Base-by-base conservation (phyloP, 2,113 vertebrate genomes). In the Myiopsitta monachus region DNA sequence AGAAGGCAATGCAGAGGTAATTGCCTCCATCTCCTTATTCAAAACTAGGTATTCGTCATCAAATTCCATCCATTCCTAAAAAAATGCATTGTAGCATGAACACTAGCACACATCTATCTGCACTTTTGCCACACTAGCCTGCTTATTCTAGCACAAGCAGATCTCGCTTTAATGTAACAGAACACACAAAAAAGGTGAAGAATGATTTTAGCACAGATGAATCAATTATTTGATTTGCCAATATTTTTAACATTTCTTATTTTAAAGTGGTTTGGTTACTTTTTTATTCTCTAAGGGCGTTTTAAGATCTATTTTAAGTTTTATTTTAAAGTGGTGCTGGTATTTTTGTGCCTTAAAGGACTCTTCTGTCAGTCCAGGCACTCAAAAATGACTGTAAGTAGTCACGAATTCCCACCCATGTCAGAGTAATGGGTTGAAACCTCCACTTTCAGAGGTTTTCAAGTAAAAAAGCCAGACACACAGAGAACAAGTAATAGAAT, bases 51-150 rank as follows among this genome's bases (percentile, higher is more conserved):
- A 97, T 88, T 97, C 97, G 39, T 98, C 97, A 94, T 99, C 98
- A 98, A 99, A 99, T 81, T 97, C 97, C 14, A 96, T 93, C 98
- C 98, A 99, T 86, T 97, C 91, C 99, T 99, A 94, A 96, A 94
- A 93, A 93, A 67, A 57, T 24, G 95, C 8, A 59, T 3, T 21
- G 11, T 11, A 38, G 51, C 33, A 46, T 69, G 86, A 94, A 76
- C 33, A 69, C n/a, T 11, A 72, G 47, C 30, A 80, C 10, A n/a
- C 27, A 82, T 36, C 4, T 18, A 38, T 28, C 38, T 74, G 31
- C 30, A 66, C 63, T 88, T 83, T 57, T 57, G 31, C 81, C 39
- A 46, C 12, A 54, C 24, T 31, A 96, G 22, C 51, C 11, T 24
- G 23, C 27, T 66, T 84, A 69, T 55, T 66, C 18, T 28, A 83